Conservation (phyloP, 2,888 invertebrate species). For the Dynastes tityus region DNA sequence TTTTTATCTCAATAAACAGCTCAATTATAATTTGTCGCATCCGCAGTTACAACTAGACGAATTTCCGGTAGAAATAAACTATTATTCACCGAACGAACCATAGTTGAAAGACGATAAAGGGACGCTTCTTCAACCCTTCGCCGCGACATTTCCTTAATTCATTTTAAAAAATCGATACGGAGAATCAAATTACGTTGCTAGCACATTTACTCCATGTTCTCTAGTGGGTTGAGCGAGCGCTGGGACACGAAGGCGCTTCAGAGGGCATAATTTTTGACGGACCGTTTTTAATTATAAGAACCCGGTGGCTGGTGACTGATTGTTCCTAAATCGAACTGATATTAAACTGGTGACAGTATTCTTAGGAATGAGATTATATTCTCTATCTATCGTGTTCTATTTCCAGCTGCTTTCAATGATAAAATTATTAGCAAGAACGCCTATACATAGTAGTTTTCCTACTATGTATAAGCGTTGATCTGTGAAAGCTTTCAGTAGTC, state of each 20-base stretch:
- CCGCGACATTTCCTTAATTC: slow-evolving; percentile 18
- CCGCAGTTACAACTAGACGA: not conserved
- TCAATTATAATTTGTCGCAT: not conserved
- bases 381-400: no score
- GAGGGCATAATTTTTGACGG: no score
- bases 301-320: no score
- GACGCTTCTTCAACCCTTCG: slow-evolving; percentile 1
- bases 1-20: not conserved
- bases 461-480: no score
- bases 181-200: slow-evolving; percentile 19
- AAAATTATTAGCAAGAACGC: not conserved
- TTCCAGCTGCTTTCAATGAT: not conserved
- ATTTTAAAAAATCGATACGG: slow-evolving; percentile 17
- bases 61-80: not conserved
- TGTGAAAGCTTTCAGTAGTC: no score
- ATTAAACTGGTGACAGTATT: no score
- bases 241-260: not conserved
- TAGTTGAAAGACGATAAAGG: not conserved
- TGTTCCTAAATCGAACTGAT: no score
- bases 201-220: not conserved
- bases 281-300: no score
- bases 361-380: no score
- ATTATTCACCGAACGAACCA: not conserved
- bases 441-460: no score
- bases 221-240: not conserved